Evolutionary conservation across 2,888 invertebrate genomes (phyloP), one percentile per base, ranked within the genome.

Genomic region (Oxyteleia sp.): DNA sequence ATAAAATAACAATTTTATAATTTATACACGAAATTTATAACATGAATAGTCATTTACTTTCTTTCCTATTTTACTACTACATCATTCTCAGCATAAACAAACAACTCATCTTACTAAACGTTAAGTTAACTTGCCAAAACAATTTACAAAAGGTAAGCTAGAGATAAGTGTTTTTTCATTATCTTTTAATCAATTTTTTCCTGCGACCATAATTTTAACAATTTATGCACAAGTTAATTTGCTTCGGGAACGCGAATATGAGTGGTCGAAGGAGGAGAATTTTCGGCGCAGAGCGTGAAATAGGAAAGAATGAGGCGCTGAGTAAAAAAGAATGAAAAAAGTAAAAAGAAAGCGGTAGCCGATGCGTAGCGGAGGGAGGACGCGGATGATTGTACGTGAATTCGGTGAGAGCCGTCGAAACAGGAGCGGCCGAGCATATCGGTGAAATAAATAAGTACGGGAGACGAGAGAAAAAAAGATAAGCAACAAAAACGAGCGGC

Each of bases 391-490:
- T 82, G 81, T 82, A 69, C 72, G 74, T 69, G 64, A 59, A 68
- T 79, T 75, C 26, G 59, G 72, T 71, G 78, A 82, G 82, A 79
- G 81, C 63, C 68, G 72, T 72, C 74, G 72, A 78, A 81, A 79
- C 79, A 66, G 82, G 74, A 82, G 82, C 82, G 75, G 75, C 41
- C 78, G 59, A 55, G 82, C 76, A 82, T 83, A 83, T 79, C 79
- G 79, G 74, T 43, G 69, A 79, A 83, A 79, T 74, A 79, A 79
- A 83, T 75, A 81, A 82, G 69, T 71, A 61, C 63, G 53, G 35
- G 61, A 61, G 61, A 23, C 75, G 75, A n/a, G n/a, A n/a, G n/a
- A 69, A 69, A 66, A 72, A 66, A 75, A 68, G 61, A 75, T 66
- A 75, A 75, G 38, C 32, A 59, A 81, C 59, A 84, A 81, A 84